Conservation (phyloP, 2,797 vertebrate genomes). For the Zenarchopterus dispar region DNA sequence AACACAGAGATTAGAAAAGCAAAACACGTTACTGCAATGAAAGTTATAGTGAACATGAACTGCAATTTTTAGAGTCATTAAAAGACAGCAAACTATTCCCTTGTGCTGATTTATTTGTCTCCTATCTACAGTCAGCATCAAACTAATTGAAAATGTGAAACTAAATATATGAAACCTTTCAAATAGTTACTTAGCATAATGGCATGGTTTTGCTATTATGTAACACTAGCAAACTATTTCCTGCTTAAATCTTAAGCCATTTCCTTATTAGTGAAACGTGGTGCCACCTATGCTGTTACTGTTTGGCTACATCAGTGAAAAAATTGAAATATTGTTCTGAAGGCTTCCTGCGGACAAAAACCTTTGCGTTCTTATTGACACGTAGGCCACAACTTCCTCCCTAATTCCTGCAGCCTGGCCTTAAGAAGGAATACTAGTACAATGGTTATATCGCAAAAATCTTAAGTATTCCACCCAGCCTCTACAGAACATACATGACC, state of each 20-base stretch:
- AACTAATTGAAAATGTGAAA: not conserved
- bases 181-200: too few relatives aligned
- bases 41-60: conserved; percentile 7
- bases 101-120: conserved; percentile 2
- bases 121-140: conserved; percentile 5
- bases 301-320: conserved; percentile 44
- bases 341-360: conserved; percentile 59
- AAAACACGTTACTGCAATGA: conserved; percentile 13
- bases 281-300: conserved; percentile 48
- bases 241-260: conserved; percentile 1
- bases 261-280: not conserved
- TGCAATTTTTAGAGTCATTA: not conserved
- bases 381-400: conserved; percentile 65
- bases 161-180: too few relatives aligned
- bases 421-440: conserved; percentile 68
- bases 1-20: conserved; percentile 39
- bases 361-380: conserved; percentile 60
- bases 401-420: conserved; percentile 42
- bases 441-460: conserved; percentile 74
- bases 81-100: not conserved
- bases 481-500: conserved; percentile 42
- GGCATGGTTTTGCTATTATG: not conserved
- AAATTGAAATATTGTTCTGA: conserved; percentile 65
- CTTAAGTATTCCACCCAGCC: conserved; percentile 62
- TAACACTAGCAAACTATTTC: conserved; percentile 13